Evolutionary conservation across 2,888 invertebrate genomes (phyloP).

Genomic region (Hyles lineata): DNA sequence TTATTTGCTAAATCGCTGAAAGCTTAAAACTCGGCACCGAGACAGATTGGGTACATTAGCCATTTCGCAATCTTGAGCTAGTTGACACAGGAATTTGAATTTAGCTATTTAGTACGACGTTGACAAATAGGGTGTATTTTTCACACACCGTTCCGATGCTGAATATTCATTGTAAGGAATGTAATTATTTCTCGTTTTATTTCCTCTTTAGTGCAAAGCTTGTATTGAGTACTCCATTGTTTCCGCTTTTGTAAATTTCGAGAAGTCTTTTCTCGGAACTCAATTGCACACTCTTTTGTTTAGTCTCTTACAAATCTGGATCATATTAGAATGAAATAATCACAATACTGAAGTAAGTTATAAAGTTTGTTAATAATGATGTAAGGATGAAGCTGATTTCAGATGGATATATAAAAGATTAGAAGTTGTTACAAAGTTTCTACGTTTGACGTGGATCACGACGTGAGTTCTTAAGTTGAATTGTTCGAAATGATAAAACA

Average conservation of each 20-base stretch:
- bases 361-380: too few species aligned
- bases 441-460: too few species aligned
- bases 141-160: neutral
- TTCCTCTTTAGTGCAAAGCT: neutral
- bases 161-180: neutral
- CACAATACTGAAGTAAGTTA: too few species aligned
- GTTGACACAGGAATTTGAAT: constrained; percentile 33
- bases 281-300: neutral
- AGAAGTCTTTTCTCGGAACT: neutral
- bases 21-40: constrained; percentile 35
- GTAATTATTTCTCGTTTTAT: neutral
- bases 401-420: too few species aligned
- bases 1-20: constrained; percentile 32
- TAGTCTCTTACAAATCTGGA: too few species aligned
- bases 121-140: constrained; percentile 25
- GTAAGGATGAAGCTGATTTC: too few species aligned
- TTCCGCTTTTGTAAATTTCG: neutral
- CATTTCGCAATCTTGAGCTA: constrained; percentile 41
- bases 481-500: too few species aligned
- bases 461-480: too few species aligned
- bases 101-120: constrained; percentile 26
- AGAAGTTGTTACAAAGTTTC: too few species aligned
- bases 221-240: neutral
- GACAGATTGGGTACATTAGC: constrained; percentile 43
- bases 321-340: too few species aligned